These are phyloP conservation scores for Geotrypetes seraphini DNA, from an alignment of 2,797 vertebrate species.

Conservation along the genomic window DNA sequence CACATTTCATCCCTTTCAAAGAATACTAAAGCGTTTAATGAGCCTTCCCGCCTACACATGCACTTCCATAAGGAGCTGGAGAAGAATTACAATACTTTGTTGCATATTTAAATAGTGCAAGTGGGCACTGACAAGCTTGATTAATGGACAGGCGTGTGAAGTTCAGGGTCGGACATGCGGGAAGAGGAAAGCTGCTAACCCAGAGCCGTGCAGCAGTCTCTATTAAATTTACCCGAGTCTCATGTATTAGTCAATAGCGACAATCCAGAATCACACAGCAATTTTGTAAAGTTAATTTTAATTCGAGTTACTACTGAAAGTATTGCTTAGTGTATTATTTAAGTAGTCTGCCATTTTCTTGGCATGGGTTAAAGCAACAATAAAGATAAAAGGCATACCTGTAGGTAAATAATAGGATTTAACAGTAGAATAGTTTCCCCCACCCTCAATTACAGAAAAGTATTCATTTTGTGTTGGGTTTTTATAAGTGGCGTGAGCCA, in stretches of 20 bases:
- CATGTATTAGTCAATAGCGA: slow-evolving; percentile 35
- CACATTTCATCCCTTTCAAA: slow-evolving; percentile 32
- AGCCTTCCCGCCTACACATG: neutral
- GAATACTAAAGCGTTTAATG: slow-evolving; percentile 17
- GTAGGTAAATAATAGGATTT: slow-evolving; percentile 50
- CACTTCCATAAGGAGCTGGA: slow-evolving; percentile 11
- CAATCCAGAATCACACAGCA: slow-evolving; percentile 35
- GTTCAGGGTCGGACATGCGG: slow-evolving; percentile 25
- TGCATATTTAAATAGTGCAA: slow-evolving; percentile 25
- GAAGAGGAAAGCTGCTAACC: slow-evolving; percentile 17
- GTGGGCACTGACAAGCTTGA: slow-evolving; percentile 26
- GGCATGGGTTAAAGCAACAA: slow-evolving; percentile 45
- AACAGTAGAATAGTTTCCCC: slow-evolving; percentile 20
- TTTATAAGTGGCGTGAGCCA: slow-evolving; percentile 33
- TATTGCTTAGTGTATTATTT: slow-evolving; percentile 37
- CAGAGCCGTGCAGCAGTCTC: slow-evolving; percentile 20
- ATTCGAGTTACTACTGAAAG: slow-evolving; percentile 41
- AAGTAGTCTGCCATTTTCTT: slow-evolving; percentile 42
- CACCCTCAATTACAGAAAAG: slow-evolving; percentile 34
- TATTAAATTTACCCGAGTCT: slow-evolving; percentile 33
- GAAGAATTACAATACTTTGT: slow-evolving; percentile 10
- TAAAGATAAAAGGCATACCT: slow-evolving; percentile 58
- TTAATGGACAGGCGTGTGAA: slow-evolving; percentile 16
- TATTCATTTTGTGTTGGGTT: slow-evolving; percentile 34
- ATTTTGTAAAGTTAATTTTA: slow-evolving; percentile 46